Conservation (phyloP, 2,797 vertebrate genomes). For the Calcarius lapponicus region DNA sequence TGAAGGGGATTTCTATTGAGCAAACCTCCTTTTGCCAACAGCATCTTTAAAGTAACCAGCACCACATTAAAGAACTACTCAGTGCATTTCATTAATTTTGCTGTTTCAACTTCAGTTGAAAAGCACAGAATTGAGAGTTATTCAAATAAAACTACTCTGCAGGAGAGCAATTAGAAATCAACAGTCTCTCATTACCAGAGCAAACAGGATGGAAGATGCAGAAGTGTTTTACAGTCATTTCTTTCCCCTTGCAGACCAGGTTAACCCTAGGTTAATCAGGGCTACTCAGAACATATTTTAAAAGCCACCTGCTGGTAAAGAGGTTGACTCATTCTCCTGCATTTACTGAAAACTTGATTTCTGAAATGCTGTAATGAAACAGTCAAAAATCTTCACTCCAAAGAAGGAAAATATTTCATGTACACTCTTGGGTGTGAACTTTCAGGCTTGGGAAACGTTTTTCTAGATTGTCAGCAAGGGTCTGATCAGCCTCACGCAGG, state of each 20-base stretch:
- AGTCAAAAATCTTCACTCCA: conserved; percentile 43
- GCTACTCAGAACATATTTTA: neutral
- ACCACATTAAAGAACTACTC: neutral
- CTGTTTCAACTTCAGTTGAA: neutral
- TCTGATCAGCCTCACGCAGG: conserved; percentile 83
- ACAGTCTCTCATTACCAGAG: neutral
- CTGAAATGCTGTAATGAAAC: conserved; percentile 17
- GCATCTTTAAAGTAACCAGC: neutral
- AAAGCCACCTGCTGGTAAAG: neutral
- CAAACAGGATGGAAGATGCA: conserved; percentile 19
- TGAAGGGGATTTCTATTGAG: neutral
- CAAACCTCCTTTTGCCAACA: neutral
- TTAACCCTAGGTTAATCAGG: neutral
- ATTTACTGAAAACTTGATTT: neutral
- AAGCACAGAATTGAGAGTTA: neutral
- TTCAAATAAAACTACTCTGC: neutral
- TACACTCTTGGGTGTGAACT: conserved; percentile 37
- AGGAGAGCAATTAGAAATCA: neutral
- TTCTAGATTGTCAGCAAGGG: conserved; percentile 81
- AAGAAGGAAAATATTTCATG: conserved; percentile 3
- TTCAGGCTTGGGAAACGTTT: conserved; percentile 75
- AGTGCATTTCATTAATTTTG: neutral
- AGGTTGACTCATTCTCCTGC: neutral
- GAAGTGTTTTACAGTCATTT: neutral
- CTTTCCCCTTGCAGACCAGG: neutral